Conservation (phyloP, 2,888 invertebrate genomes). For the Dione vanillae region DNA sequence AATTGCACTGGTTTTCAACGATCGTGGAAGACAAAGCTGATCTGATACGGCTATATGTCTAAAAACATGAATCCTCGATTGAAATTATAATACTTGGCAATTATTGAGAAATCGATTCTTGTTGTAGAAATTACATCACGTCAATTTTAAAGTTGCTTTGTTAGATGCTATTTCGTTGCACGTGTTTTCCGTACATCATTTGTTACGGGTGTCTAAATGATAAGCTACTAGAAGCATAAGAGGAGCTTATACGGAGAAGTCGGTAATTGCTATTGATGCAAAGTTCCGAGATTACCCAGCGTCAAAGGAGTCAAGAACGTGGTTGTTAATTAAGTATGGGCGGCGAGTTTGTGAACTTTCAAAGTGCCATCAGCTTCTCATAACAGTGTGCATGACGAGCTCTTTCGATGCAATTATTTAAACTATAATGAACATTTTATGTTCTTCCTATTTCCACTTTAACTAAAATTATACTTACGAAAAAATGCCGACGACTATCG, state of each 20-base stretch:
- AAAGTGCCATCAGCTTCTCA: slow-evolving; percentile 53
- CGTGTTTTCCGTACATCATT: slow-evolving; percentile 63
- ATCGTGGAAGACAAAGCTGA: slow-evolving; percentile 69
- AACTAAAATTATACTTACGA: slow-evolving; percentile 29
- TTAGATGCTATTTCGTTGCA: slow-evolving; percentile 67
- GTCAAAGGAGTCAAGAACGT: slow-evolving; percentile 69
- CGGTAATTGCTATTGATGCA: slow-evolving; percentile 57
- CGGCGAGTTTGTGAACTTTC: slow-evolving; percentile 50
- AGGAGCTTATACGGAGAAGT: slow-evolving; percentile 46
- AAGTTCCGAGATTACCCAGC: slow-evolving; percentile 59
- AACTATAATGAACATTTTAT: slow-evolving; percentile 41
- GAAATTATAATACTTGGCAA: slow-evolving; percentile 57
- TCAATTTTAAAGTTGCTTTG: slow-evolving; percentile 65
- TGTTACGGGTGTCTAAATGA: slow-evolving; percentile 50
- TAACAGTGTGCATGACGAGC: slow-evolving; percentile 51
- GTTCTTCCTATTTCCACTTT: slow-evolving; percentile 45
- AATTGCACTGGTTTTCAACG: slow-evolving; percentile 79
- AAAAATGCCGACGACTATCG: slow-evolving; percentile 40
- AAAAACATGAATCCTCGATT: slow-evolving; percentile 50
- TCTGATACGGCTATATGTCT: slow-evolving; percentile 63
- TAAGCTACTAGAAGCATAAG: slow-evolving; percentile 46
- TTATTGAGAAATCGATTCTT: slow-evolving; percentile 62
- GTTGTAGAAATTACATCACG: slow-evolving; percentile 65
- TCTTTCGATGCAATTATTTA: slow-evolving; percentile 43
- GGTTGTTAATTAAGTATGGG: slow-evolving; percentile 68